phyloP scores from a whole-genome alignment of 2,113 vertebrate species.

The Silurus meridionalis region DNA sequence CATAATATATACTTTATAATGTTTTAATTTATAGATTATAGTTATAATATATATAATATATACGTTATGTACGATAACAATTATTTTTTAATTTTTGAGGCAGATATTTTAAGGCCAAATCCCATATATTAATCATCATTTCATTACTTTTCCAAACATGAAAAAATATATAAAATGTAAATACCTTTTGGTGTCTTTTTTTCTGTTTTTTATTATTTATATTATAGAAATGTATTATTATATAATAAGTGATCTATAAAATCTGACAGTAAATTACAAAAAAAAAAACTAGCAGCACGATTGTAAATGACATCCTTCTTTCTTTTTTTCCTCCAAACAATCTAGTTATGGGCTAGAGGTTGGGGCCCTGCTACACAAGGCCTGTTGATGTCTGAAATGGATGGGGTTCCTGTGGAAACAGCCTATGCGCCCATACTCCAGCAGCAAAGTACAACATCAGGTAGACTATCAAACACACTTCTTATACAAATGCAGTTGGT shows the following conservation, averaged over 20 bases:
- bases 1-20: background rate
- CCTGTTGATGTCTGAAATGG: slow-evolving; percentile 52
- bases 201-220: background rate
- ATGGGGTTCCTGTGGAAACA: slow-evolving; percentile 51
- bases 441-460: slow-evolving; percentile 40
- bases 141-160: background rate
- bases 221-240: background rate
- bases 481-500: slow-evolving; percentile 21
- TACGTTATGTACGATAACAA: background rate
- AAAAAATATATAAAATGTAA: background rate
- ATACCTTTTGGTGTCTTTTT: background rate
- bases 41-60: too few species aligned
- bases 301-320: background rate
- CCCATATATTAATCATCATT: background rate
- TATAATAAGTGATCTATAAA: background rate
- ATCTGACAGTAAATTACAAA: background rate
- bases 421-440: slow-evolving; percentile 41
- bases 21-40: too few species aligned
- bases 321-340: slow-evolving; percentile 72
- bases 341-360: slow-evolving; percentile 62
- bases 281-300: background rate
- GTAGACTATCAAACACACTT: slow-evolving; percentile 16
- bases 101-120: background rate
- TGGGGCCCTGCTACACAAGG: slow-evolving; percentile 42
- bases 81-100: background rate